Base-by-base conservation (phyloP, 2,113 vertebrate genomes). In the Symphodus melops region DNA sequence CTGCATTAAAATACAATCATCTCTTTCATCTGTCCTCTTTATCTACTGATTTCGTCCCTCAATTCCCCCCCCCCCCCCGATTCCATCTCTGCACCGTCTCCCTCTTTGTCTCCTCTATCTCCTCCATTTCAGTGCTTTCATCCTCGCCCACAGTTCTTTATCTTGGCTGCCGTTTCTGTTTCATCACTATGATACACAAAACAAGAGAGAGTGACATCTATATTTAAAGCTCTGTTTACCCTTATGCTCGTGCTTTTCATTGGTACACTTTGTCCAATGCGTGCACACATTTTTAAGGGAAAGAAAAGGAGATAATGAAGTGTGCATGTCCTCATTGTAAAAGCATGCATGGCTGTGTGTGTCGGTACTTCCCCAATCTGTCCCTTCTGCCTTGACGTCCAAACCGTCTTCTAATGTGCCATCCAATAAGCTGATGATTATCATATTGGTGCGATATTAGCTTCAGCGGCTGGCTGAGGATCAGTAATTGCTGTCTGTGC, bases 391-490 rank as follows among this genome's bases (percentile, higher is more conserved):
- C 80, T 80, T 70, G 69, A 88, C 36, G 42, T 86, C 87, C 84
- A 87, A 83, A 86, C 83, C 60, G 48, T 86, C 66, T 53, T 88
- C 78, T 89, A 89, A 84, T 86, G 78, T 74, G 79, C 84, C 68
- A 81, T 85, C 85, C 81, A 88, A 86, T 91, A 89, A 92, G 72
- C 68, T 59, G 73, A 65, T 89, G 87, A 92, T 90, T 86, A 92
- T 90, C 79, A 87, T 92, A 92, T 90, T 28, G 83, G 68, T 79
- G 78, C 86, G 77, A 81, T 88, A 91, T 91, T 92, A 90, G 84
- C 86, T 89, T 89, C 87, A 86, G 65, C 14, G 79, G 59, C 74
- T 82, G 82, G 82, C 73, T 81, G 71, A 84, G 82, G 82, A 93
- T 86, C 87, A 84, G 87, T 91, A 91, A 92, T 93, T 90, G 89